phyloP scores from a whole-genome alignment of 2,888 invertebrate genomes.

The Leucania comma region DNA sequence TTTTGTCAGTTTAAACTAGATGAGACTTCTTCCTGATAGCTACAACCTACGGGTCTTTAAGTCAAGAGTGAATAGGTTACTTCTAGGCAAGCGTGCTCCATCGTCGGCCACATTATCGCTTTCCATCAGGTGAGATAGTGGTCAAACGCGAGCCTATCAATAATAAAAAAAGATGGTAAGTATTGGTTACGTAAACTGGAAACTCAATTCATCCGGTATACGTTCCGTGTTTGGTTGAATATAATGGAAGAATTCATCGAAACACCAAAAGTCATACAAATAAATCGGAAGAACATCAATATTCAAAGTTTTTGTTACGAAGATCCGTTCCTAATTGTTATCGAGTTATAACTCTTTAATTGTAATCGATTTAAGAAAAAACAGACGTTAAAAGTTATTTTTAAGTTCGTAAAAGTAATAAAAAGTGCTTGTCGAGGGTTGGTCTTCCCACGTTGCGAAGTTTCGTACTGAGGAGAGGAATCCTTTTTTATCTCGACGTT shows the following conservation, averaged over 20 bases:
- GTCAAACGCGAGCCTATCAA: no score
- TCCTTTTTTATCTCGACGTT: slow-evolving; percentile 76
- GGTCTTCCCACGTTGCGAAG: slow-evolving; percentile 68
- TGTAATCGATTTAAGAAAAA: slow-evolving; percentile 70
- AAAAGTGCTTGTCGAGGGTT: slow-evolving; percentile 65
- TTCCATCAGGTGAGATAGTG: no score
- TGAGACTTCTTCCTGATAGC: no score
- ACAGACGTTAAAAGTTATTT: slow-evolving; percentile 66
- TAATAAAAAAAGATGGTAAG: neutral
- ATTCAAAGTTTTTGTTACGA: slow-evolving; percentile 46
- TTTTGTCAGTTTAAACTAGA: no score
- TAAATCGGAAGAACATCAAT: slow-evolving; percentile 36
- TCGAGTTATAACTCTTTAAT: slow-evolving; percentile 67
- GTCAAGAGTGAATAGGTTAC: no score
- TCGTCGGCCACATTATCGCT: no score
- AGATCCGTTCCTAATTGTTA: slow-evolving; percentile 51
- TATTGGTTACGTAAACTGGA: neutral
- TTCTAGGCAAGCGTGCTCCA: no score
- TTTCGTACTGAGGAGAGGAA: slow-evolving; percentile 71
- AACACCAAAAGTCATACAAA: slow-evolving; percentile 38
- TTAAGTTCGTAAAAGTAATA: slow-evolving; percentile 70
- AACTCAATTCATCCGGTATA: neutral
- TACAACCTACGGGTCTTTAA: no score
- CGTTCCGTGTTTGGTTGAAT: neutral
- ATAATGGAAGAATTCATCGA: slow-evolving; percentile 1